Percentiles rank a stretch among this genome's conserved stretches.
Conservation (phyloP, 2,888 invertebrate genomes). For the Mimumesa dahlbomi region DNA sequence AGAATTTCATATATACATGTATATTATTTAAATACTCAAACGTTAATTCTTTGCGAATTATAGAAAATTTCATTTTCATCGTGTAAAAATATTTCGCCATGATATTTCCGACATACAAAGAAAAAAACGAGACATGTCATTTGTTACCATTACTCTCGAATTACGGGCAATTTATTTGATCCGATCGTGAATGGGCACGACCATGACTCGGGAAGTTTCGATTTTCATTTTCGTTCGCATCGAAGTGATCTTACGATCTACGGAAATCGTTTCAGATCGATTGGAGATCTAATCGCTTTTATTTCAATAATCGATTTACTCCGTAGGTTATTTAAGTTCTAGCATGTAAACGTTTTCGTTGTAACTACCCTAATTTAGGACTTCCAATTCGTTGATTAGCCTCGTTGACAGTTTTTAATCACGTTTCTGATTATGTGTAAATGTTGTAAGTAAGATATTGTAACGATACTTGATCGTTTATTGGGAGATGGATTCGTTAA, state of each 20-base stretch:
- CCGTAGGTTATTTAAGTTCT: background rate
- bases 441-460: background rate
- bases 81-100: no score
- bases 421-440: background rate
- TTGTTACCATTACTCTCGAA: background rate
- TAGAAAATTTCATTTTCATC: background rate
- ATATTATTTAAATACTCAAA: background rate
- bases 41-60: background rate
- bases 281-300: background rate
- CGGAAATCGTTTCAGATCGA: background rate
- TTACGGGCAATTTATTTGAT: no score
- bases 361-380: background rate
- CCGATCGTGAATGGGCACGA: no score
- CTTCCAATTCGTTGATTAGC: background rate
- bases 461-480: background rate
- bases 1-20: no score
- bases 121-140: background rate
- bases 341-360: background rate
- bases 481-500: background rate
- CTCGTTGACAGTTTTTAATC: background rate
- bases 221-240: background rate
- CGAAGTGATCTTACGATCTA: background rate
- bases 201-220: background rate
- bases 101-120: no score
- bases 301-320: background rate